Base-by-base conservation (phyloP, 2,797 vertebrate genomes). In the Cirrhinus mrigala region DNA sequence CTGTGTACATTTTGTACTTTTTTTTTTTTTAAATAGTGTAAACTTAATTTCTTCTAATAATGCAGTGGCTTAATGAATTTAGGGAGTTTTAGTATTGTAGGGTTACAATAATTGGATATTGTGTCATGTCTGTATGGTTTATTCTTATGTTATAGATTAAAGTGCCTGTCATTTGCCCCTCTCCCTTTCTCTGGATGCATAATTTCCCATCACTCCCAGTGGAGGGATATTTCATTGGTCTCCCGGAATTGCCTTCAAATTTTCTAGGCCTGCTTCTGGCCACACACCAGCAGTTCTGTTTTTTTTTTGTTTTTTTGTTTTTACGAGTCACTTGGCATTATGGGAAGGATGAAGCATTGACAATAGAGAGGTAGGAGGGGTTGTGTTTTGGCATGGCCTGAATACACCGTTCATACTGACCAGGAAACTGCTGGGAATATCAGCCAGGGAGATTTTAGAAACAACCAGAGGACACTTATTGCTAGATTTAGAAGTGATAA, bases 121-220 rank as follows among this genome's bases (percentile, higher is more conserved):
- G 62, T 78, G 77, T 82, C 58, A 86, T 56, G 29, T 22, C 44
- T 48, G 12, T 44, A 52, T 48, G 27, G 52, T 73, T 48, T 62
- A 81, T 62, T 82, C 24, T 71, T 76, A 68, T 27, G 6, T 50
- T 50, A 27, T 27, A 0, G n/a, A 58, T 58, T 44, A 56, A 40
- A 52, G 12, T 74, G 58, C 27, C 83, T 37, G 66, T 79, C 73
- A 69, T 74, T 56, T 54, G 50, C 54, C 81, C 70, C 29, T 10
- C 18, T 33, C 60, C 12, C 5, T 71, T 48, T 44, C 56, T 66
- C 20, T 37, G 7, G 56, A 60, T 80, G 40, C 56, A 80, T 40
- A 3, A 75, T 88, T 89, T 89, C 83, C 86, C 88, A 88, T 88
- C 85, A 88, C 16, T 70, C 78, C 68, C 68, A 69, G 82, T 58